phyloP scores from a whole-genome alignment of 2,113 vertebrate genomes.

The Cavia porcellus region DNA sequence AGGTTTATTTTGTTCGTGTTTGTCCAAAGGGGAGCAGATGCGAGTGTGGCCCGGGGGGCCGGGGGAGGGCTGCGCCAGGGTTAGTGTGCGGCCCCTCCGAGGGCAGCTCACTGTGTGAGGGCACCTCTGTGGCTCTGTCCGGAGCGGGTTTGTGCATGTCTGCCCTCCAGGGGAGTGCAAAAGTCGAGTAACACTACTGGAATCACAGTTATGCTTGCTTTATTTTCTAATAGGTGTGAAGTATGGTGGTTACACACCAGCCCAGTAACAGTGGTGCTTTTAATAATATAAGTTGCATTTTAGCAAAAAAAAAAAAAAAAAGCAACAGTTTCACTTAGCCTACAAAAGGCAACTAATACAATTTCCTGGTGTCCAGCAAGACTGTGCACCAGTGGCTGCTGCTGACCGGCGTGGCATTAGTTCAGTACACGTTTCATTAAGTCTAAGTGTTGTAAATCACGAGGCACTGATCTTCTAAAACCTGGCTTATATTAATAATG shows the following conservation, averaged over 20 bases:
- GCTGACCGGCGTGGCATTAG: not conserved
- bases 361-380: conserved; percentile 26
- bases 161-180: not conserved
- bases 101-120: not conserved
- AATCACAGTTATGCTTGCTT: not conserved
- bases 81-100: not conserved
- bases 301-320: not conserved
- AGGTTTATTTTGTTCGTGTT: not conserved
- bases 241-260: not conserved
- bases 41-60: not conserved
- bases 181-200: conserved; percentile 75
- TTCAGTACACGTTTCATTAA: not conserved
- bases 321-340: not conserved
- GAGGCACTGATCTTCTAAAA: conserved; percentile 38
- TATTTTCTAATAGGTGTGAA: conserved; percentile 22
- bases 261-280: not conserved
- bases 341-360: conserved; percentile 2
- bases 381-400: conserved; percentile 16
- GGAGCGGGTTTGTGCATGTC: not conserved
- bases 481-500: not conserved
- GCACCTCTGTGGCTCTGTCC: not conserved
- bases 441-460: conserved; percentile 41
- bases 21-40: not conserved
- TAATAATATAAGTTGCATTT: not conserved
- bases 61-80: not conserved